These are phyloP conservation scores for Maniola hyperantus DNA, from an alignment of 2,888 invertebrate species.

Conservation along the genomic window DNA sequence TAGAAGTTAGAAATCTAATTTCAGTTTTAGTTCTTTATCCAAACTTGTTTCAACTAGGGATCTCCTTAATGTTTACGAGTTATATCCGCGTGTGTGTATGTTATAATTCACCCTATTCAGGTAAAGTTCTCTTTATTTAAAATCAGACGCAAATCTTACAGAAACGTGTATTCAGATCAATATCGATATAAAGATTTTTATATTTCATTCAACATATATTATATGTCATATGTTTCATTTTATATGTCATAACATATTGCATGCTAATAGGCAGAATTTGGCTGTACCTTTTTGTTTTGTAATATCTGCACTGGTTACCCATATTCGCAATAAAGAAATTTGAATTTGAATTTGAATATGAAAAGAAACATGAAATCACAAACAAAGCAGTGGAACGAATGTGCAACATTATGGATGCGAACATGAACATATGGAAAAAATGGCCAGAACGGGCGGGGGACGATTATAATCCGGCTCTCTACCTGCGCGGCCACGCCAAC, in stretches of 20 bases:
- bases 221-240: too few relatives aligned
- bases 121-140: not conserved
- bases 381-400: slow-evolving; percentile 9
- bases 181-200: not conserved
- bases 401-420: slow-evolving; percentile 19
- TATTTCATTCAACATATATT: slow-evolving; percentile 9
- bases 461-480: slow-evolving; percentile 68
- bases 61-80: too few relatives aligned
- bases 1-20: too few relatives aligned
- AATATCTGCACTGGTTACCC: too few relatives aligned
- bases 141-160: not conserved
- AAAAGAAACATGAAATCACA: slow-evolving; percentile 13
- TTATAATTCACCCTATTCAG: not conserved
- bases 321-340: too few relatives aligned
- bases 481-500: slow-evolving; percentile 59
- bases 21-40: too few relatives aligned
- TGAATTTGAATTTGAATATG: too few relatives aligned
- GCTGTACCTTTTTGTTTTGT: too few relatives aligned
- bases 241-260: too few relatives aligned
- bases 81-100: too few relatives aligned
- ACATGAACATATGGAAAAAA: slow-evolving; percentile 25
- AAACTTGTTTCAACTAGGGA: too few relatives aligned
- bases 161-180: not conserved
- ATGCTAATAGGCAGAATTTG: too few relatives aligned
- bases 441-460: slow-evolving; percentile 45